These are phyloP conservation scores for Bradypodion pumilum DNA, from an alignment of 2,797 vertebrate genomes.

Conservation along the genomic window DNA sequence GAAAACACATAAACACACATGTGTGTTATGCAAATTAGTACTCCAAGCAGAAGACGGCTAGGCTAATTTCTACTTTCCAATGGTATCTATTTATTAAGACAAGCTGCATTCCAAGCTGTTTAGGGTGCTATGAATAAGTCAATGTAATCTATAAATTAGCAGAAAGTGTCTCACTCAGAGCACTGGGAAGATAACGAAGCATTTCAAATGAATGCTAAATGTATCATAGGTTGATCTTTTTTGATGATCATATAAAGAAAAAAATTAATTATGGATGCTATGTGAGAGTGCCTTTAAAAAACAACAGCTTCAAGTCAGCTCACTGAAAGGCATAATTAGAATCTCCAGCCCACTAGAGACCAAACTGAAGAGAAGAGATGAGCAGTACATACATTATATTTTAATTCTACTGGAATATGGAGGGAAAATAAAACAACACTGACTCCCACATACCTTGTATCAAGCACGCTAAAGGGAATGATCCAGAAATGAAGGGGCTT, in stretches of 20 bases:
- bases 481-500: background rate
- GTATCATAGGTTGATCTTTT: constrained; percentile 21
- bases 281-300: constrained; percentile 33
- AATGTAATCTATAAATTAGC: background rate
- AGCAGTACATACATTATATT: constrained; percentile 15
- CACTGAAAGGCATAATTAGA: constrained; percentile 3
- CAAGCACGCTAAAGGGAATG: background rate
- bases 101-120: background rate
- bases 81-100: fast-evolving
- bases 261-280: constrained; percentile 25
- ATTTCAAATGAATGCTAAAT: constrained; percentile 29
- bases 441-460: background rate
- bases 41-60: fast-evolving
- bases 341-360: background rate
- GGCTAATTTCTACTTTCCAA: fast-evolving
- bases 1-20: background rate
- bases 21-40: background rate
- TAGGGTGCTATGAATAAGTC: background rate
- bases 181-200: background rate
- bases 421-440: background rate
- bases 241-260: constrained; percentile 18
- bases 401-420: background rate
- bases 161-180: background rate
- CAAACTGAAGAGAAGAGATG: background rate
- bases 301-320: constrained; percentile 32